Percentiles rank a stretch among this genome's conserved stretches.
Evolutionary conservation across 1,140 invertebrate genomes (phyloP).

Genomic region (Macrobrachium nipponense): DNA sequence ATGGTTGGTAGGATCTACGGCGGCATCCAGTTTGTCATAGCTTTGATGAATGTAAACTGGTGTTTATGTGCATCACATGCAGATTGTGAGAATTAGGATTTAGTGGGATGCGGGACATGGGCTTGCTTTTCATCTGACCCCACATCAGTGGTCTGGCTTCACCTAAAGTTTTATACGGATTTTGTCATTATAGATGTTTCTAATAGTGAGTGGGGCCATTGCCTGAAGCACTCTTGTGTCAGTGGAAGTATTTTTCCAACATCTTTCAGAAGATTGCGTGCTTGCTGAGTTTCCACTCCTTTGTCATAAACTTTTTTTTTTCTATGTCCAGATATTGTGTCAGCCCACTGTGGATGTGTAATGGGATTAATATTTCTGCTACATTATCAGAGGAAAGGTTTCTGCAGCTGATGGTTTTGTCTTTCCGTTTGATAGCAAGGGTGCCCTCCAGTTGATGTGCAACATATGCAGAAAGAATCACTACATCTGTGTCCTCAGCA

Average conservation of each 20-base stretch:
- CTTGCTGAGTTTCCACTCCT: too few relatives aligned
- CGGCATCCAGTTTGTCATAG: too few relatives aligned
- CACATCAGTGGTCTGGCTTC: not conserved
- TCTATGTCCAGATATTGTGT: conserved; percentile 28
- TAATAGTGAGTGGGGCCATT: too few relatives aligned
- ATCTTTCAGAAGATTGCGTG: too few relatives aligned
- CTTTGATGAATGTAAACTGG: too few relatives aligned
- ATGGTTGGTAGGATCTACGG: conserved; percentile 26
- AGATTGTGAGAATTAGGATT: not conserved
- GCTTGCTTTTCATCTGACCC: conserved; percentile 24
- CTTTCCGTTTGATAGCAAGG: conserved; percentile 12
- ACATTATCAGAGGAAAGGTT: conserved; percentile 32
- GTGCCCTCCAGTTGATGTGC: conserved; percentile 27
- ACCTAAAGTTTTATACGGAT: not conserved
- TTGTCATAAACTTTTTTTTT: too few relatives aligned
- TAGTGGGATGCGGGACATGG: conserved; percentile 19
- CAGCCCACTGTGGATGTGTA: conserved; percentile 28
- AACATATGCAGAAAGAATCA: too few relatives aligned
- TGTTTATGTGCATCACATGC: too few relatives aligned
- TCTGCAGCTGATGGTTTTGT: conserved; percentile 21
- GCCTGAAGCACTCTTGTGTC: too few relatives aligned
- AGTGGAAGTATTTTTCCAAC: too few relatives aligned
- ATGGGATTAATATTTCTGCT: conserved; percentile 18
- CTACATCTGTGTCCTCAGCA: conserved; percentile 24
- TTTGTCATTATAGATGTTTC: conserved; percentile 4